Evolutionary conservation across 2,113 vertebrate species (phyloP).

Genomic region (Nannospalax galili): DNA sequence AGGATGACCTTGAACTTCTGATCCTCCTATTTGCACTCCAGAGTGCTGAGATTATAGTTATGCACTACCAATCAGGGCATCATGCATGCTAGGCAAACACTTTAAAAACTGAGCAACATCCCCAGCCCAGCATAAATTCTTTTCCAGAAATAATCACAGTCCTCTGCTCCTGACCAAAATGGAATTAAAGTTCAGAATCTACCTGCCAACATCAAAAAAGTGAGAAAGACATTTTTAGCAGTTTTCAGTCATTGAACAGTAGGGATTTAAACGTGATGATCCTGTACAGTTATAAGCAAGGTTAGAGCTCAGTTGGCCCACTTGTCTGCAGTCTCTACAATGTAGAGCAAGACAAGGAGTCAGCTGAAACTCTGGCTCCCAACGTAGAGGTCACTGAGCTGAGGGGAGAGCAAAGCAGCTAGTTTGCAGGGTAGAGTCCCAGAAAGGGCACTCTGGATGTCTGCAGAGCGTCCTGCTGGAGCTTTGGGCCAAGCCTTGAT

Average conservation of each 20-base stretch:
- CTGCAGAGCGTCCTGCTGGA: not conserved
- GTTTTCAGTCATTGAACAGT: not conserved
- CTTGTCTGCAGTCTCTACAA: not conserved
- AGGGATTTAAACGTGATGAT: not conserved
- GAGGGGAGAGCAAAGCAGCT: not conserved
- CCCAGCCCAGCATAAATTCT: not conserved
- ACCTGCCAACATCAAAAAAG: not conserved
- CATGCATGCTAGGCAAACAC: not conserved
- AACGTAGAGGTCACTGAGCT: not conserved
- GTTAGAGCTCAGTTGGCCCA: rapidly evolving
- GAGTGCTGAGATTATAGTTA: no score
- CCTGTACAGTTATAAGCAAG: not conserved
- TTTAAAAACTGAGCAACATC: not conserved
- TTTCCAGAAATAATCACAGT: constrained; percentile 47
- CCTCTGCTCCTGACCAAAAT: not conserved
- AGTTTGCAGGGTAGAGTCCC: no score
- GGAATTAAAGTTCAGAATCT: not conserved
- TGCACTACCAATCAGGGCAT: not conserved
- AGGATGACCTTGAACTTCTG: not conserved
- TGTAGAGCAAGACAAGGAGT: no score
- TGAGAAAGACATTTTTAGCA: not conserved
- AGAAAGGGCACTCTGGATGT: no score
- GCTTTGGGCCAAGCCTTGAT: not conserved
- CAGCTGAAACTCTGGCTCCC: rapidly evolving
- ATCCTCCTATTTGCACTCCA: not conserved